phyloP scores from a whole-genome alignment of 2,888 invertebrate species.

The Agonopterix arenella region DNA sequence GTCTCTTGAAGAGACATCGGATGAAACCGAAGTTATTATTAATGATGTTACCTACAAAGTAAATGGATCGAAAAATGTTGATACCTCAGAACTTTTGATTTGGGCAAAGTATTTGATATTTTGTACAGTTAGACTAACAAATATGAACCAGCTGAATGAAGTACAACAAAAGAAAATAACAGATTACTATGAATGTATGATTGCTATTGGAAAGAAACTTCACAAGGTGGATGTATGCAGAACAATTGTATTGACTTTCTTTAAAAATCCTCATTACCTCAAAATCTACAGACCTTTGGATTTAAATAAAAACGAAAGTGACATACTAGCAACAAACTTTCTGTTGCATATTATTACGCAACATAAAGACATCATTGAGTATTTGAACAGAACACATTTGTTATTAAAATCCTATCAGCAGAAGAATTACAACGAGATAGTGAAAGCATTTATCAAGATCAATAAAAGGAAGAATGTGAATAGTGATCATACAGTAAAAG shows the following conservation, averaged over 20 bases:
- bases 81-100: constrained; percentile 51
- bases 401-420: constrained; percentile 69
- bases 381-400: constrained; percentile 42
- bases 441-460: constrained; percentile 63
- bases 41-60: constrained; percentile 37
- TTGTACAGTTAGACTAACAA: constrained; percentile 48
- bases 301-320: constrained; percentile 35
- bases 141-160: constrained; percentile 38
- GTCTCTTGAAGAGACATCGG: constrained; percentile 31
- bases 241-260: constrained; percentile 40
- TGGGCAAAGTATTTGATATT: constrained; percentile 65
- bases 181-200: constrained; percentile 44
- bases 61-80: constrained; percentile 26
- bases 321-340: constrained; percentile 47
- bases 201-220: constrained; percentile 40
- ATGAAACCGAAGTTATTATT: constrained; percentile 29
- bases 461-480: constrained; percentile 49
- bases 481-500: constrained; percentile 47
- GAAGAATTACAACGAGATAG: constrained; percentile 69
- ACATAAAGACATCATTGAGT: constrained; percentile 42
- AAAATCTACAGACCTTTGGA: constrained; percentile 56
- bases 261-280: constrained; percentile 56
- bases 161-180: constrained; percentile 38
- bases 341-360: constrained; percentile 42
- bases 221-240: constrained; percentile 46